phyloP scores from a whole-genome alignment of 2,888 invertebrate genomes.

The Leptopilina myrica region DNA sequence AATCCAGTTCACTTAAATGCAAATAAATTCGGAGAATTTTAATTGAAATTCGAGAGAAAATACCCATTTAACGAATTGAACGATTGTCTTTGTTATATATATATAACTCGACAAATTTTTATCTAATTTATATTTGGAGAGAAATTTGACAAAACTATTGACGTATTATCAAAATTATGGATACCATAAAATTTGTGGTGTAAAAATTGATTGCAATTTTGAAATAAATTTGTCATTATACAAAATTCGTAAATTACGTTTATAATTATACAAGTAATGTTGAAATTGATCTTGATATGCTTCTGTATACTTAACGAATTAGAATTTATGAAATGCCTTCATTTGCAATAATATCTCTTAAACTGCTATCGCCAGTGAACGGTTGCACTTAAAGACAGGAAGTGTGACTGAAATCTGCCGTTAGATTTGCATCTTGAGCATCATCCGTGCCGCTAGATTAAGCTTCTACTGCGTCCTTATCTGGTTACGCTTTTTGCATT shows the following conservation, averaged over 20 bases:
- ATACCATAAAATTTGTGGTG: too few species aligned
- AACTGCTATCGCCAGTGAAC: slow-evolving; percentile 28
- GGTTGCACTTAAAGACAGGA: slow-evolving; percentile 34
- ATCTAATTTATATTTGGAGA: background rate
- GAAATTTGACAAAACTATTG: too few species aligned
- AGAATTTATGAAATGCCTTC: slow-evolving; percentile 16
- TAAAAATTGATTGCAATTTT: background rate
- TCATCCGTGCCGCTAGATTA: slow-evolving; percentile 34
- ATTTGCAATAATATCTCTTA: slow-evolving; percentile 25
- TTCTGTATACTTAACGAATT: slow-evolving; percentile 8
- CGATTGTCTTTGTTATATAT: background rate
- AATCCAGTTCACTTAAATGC: slow-evolving; percentile 17
- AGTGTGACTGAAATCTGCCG: slow-evolving; percentile 38
- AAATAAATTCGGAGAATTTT: slow-evolving; percentile 20
- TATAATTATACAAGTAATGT: background rate
- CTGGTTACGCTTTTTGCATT: slow-evolving; percentile 34
- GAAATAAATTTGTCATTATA: background rate
- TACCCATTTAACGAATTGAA: slow-evolving; percentile 1
- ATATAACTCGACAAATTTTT: background rate
- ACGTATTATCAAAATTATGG: too few species aligned
- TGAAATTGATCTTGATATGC: slow-evolving; percentile 6
- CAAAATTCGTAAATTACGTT: background rate
- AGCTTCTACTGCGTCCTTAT: slow-evolving; percentile 27
- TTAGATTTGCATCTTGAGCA: slow-evolving; percentile 37
- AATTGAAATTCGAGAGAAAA: slow-evolving; percentile 12